These are phyloP conservation scores for Epinephelus awoara DNA, from an alignment of 2,797 vertebrate genomes.

Conservation along the genomic window DNA sequence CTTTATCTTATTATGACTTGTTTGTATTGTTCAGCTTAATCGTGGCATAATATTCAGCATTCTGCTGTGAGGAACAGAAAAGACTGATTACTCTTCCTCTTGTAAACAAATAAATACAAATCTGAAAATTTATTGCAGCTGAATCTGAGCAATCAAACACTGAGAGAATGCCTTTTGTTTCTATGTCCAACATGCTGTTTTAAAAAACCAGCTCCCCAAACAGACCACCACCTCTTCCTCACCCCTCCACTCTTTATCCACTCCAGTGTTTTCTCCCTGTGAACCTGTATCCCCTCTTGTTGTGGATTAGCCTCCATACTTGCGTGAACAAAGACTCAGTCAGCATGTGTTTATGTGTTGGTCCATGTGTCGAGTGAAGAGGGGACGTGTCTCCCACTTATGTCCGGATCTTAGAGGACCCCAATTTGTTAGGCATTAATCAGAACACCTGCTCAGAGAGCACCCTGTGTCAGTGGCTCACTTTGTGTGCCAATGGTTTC, in stretches of 20 bases:
- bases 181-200: conserved; percentile 8
- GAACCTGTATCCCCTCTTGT: conserved; percentile 74
- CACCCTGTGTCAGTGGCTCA: conserved; percentile 70
- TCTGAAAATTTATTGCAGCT: not conserved
- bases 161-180: conserved; percentile 13
- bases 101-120: conserved; percentile 14
- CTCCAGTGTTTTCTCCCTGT: conserved; percentile 63
- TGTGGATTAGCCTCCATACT: conserved; percentile 75
- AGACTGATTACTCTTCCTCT: not conserved
- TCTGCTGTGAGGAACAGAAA: not conserved
- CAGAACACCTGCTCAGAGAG: conserved; percentile 84
- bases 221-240: conserved; percentile 45
- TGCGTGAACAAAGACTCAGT: conserved; percentile 77
- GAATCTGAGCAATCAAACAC: conserved; percentile 18
- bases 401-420: conserved; percentile 80
- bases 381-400: conserved; percentile 77
- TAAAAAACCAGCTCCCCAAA: conserved; percentile 35
- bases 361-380: conserved; percentile 68
- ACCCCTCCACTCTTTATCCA: conserved; percentile 62
- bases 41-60: not conserved
- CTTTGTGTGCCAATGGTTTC: conserved; percentile 71
- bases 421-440: conserved; percentile 85
- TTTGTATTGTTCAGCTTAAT: conserved; percentile 17
- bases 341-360: conserved; percentile 70
- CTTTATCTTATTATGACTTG: not conserved